Conservation (phyloP, 2,113 vertebrate species). For the Pseudolaguvia tuberculata region DNA sequence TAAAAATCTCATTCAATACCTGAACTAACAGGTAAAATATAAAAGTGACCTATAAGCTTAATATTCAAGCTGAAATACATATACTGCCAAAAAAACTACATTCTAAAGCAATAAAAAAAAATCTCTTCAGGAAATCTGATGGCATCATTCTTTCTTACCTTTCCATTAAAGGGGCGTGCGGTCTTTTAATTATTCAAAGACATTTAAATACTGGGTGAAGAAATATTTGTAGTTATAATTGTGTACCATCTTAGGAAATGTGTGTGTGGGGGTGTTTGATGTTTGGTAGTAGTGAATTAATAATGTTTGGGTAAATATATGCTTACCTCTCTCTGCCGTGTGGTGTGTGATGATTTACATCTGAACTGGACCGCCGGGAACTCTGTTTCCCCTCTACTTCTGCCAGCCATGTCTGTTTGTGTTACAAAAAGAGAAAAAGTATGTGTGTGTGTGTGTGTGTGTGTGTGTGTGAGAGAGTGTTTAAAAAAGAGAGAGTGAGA, state of each 20-base stretch:
- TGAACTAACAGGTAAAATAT: not conserved
- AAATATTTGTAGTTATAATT: no score
- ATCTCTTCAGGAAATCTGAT: not conserved
- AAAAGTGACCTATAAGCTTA: not conserved
- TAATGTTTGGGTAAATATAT: not conserved
- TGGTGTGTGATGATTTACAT: constrained; percentile 92
- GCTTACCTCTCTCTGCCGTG: constrained; percentile 92
- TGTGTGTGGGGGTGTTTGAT: no score
- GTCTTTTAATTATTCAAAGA: no score
- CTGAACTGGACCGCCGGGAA: constrained; percentile 86
- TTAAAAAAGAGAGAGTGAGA: no score
- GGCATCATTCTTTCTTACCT: not conserved
- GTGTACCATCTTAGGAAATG: no score
- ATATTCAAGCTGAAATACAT: not conserved
- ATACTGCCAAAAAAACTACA: not conserved
- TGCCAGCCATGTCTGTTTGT: constrained; percentile 77
- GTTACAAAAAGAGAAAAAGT: no score
- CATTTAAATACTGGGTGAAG: no score
- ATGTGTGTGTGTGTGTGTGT: no score
- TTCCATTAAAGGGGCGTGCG: no score
- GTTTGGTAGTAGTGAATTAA: not conserved
- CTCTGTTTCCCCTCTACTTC: constrained; percentile 95
- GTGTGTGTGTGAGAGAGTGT: no score
- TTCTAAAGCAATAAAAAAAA: not conserved
- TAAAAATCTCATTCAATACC: no score